phyloP scores from a whole-genome alignment of 2,888 invertebrate species.

The Therioaphis trifolii region DNA sequence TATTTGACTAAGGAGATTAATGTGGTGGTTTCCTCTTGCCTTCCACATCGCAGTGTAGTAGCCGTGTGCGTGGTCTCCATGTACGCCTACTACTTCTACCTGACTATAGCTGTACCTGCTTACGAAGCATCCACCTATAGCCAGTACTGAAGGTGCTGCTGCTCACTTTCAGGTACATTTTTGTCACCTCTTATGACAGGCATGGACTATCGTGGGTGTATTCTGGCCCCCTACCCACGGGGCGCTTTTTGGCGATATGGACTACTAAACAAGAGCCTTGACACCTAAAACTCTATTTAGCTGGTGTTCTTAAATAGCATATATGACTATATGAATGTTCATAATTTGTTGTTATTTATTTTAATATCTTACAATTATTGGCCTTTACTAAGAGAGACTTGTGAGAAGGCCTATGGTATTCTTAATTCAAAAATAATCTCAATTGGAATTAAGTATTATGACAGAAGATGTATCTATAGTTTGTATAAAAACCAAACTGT shows the following conservation, averaged over 20 bases:
- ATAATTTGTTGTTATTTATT: too few relatives aligned
- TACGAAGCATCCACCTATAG: constrained; percentile 36
- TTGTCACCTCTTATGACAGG: constrained; percentile 5
- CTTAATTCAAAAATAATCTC: too few relatives aligned
- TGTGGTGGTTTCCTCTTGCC: constrained; percentile 27
- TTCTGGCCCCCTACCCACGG: not conserved
- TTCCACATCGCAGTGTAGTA: constrained; percentile 11
- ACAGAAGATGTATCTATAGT: constrained; percentile 44
- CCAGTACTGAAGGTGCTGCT: constrained; percentile 36
- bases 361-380: too few relatives aligned
- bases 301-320: too few relatives aligned
- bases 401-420: too few relatives aligned
- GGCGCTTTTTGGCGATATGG: too few relatives aligned
- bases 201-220: constrained; percentile 17
- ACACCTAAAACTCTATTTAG: too few relatives aligned
- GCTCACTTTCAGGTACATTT: constrained; percentile 27
- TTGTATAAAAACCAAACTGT: constrained; percentile 18
- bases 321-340: too few relatives aligned
- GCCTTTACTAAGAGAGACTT: too few relatives aligned
- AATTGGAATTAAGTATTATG: too few relatives aligned
- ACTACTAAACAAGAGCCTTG: too few relatives aligned
- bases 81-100: constrained; percentile 21
- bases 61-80: constrained; percentile 27
- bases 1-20: constrained; percentile 7
- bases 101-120: constrained; percentile 33